A percentile compares a stretch with the other conserved stretches of the same genome.
Evolutionary conservation across 2,888 invertebrate genomes (phyloP).

Genomic region (Andrena camellia): DNA sequence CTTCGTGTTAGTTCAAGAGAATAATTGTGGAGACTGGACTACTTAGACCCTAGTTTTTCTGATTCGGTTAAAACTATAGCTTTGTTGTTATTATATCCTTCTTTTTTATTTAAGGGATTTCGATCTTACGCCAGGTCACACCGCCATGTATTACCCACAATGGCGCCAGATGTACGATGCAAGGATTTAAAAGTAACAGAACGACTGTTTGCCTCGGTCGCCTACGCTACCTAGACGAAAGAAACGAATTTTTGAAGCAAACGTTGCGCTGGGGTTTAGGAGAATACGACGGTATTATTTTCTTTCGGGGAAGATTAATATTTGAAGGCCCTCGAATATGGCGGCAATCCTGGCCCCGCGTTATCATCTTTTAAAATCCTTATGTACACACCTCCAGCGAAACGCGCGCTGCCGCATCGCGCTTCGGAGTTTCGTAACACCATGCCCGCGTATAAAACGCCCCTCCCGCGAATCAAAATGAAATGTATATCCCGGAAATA

Average conservation of each 20-base stretch:
- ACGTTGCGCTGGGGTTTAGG: conserved; percentile 6
- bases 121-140: conserved; percentile 33
- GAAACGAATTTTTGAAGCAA: conserved; percentile 34
- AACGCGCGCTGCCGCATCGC: neutral
- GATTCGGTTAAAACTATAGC: too few species aligned
- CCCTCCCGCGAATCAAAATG: neutral
- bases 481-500: neutral
- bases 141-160: conserved; percentile 36
- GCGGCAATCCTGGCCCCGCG: neutral
- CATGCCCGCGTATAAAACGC: neutral
- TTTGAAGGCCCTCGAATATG: conserved; percentile 36
- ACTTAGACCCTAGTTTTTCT: too few species aligned
- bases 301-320: conserved; percentile 30
- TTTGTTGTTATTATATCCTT: conserved; percentile 3
- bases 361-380: conserved; percentile 1
- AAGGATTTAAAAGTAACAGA: conserved; percentile 36
- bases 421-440: neutral
- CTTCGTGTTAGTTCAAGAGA: too few species aligned
- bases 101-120: conserved; percentile 33
- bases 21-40: too few species aligned
- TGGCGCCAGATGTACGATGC: conserved; percentile 4
- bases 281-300: conserved; percentile 40
- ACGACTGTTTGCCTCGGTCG: conserved; percentile 46
- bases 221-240: neutral
- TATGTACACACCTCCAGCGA: neutral